Evolutionary conservation across 2,888 invertebrate genomes (phyloP).

Genomic region (Penaeus monodon): DNA sequence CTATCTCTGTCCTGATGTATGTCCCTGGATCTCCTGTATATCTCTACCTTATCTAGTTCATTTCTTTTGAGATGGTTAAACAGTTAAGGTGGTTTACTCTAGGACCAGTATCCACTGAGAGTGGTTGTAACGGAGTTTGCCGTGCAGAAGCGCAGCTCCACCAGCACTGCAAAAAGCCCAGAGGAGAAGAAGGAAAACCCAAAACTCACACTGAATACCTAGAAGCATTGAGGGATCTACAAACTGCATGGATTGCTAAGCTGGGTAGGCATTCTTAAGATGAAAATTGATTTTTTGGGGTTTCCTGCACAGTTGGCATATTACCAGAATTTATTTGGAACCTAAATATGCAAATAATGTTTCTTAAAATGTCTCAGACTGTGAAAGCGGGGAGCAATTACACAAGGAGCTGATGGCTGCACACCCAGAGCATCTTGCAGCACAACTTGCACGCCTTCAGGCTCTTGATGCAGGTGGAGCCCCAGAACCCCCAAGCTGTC

Average conservation of each 20-base stretch:
- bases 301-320: neutral
- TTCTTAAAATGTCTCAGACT: constrained; percentile 19
- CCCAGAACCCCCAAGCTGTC: constrained; percentile 71
- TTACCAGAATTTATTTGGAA: neutral
- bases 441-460: constrained; percentile 84
- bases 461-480: constrained; percentile 76
- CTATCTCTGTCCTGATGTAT: neutral
- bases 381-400: constrained; percentile 50
- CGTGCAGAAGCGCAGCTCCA: constrained; percentile 62
- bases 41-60: neutral
- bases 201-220: constrained; percentile 82
- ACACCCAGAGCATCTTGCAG: constrained; percentile 82
- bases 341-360: neutral
- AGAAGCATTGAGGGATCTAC: constrained; percentile 88
- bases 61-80: neutral
- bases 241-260: constrained; percentile 86
- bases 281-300: neutral
- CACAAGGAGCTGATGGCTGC: constrained; percentile 70
- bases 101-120: constrained; percentile 64
- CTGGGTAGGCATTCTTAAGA: constrained; percentile 73
- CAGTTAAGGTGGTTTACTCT: neutral
- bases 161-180: constrained; percentile 52
- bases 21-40: neutral
- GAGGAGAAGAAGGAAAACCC: constrained; percentile 75
- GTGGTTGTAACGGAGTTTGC: constrained; percentile 61